Base-by-base conservation (phyloP, 2,888 invertebrate species). In the Ornithoptera priamus region DNA sequence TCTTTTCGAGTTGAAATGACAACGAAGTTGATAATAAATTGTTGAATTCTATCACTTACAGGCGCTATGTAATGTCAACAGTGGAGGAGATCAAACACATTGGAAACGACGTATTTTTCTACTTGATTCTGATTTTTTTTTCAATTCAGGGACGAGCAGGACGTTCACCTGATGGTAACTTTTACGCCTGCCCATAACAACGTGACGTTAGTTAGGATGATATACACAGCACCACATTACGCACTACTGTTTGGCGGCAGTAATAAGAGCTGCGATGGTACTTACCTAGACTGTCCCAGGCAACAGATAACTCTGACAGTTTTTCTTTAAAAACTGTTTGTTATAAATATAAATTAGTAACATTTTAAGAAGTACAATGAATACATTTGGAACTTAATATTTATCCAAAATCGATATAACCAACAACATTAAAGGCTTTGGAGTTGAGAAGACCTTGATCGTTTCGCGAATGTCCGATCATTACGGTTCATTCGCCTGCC, bases 1-100 rank as follows among this genome's bases (percentile, higher is more conserved):
- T 80, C 77, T 77, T 75, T 76, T 75, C 73, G 73, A 65, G 67
- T 67, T 63, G 69, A 72, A 71, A 70, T 72, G 70, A 70, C 66
- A 67, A 62, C 60, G 67, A 58, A 68, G 66, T 73, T 62, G 72
- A 66, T 58, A 62, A 63, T 15, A 57, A 65, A 65, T 53, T 39
- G 61, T 53, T 36, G 15, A 53, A 61, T 53, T 60, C 15, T 50
- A 60, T 67, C 5, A 53, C 7, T 53, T 18, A 53, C 53, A 53
- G 18, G 53, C 30, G 30, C 53, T n/a, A 18, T 53, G n/a, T 53
- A 53, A 53, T n/a, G 53, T 53, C 53, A 53, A 18, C 10, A 6
- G 18, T 53, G 5, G n/a, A n/a, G 15, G 18, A n/a, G 53, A 7
- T n/a, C n/a, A n/a, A 7, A n/a, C n/a, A 18, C 6, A 53, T 6